Base-by-base conservation (phyloP, 2,888 invertebrate genomes). In the Rhopalosiphum nymphaeae region DNA sequence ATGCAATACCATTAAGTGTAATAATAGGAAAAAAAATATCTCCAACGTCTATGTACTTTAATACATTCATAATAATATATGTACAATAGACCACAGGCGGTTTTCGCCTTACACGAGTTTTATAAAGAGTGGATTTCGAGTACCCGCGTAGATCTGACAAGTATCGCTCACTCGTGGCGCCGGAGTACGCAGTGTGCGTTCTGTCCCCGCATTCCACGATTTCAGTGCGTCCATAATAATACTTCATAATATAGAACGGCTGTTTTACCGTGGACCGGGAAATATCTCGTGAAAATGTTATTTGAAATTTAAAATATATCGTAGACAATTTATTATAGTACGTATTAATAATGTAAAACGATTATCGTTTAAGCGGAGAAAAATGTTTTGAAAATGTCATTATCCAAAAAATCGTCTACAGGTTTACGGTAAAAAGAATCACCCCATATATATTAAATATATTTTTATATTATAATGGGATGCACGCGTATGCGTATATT, bases 51-150 rank as follows among this genome's bases (percentile, higher is more conserved):
- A 78, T 36, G 78, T 36, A 36, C 42, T 78, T 78, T 36, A 78
- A 78, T 78, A 42, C 21, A 78, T 78, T 78, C 78, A 36, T 78
- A 78, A 78, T 78, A 78, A 78, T 36, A 78, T 78, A 36, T 78
- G 78, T 78, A 78, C 36, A 78, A 78, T 78, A 78, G 36, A 78
- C 21, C 21, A 21, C 78, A 9, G 26, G 78, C 21, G 78, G 78
- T 21, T 86, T 86, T 86, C 46, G 46, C n/a, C 46, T 86, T 86
- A 46, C 86, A 16, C 46, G 29, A 13, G 13, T 46, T 86, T 86
- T 86, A n/a, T 46, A 86, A 86, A 86, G 86, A 86, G 86, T 86
- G 86, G 86, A 29, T 86, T 29, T 86, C 46, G 46, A 86, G 86
- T 46, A n/a, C 36, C 2, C 9, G 21, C 9, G 21, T 42, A 78